Evolutionary conservation across 2,797 vertebrate genomes (phyloP).

Genomic region (Numenius phaeopus): DNA sequence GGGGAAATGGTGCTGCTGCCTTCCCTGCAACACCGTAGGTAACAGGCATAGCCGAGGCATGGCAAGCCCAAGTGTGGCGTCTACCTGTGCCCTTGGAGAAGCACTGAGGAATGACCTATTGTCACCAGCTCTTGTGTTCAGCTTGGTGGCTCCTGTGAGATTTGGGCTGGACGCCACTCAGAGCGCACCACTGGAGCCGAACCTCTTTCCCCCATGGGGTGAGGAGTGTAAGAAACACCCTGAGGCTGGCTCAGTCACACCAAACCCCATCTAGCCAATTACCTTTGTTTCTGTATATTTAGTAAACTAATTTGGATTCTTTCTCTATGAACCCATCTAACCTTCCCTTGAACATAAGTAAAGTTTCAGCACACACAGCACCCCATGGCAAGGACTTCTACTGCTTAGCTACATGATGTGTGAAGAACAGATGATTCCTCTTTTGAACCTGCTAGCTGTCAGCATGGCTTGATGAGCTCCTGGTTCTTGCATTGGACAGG

Average conservation of each 20-base stretch:
- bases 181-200: neutral
- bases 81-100: neutral
- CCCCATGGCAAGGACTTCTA: neutral
- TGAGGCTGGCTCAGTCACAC: neutral
- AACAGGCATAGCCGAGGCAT: neutral
- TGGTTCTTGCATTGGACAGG: neutral
- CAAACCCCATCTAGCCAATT: neutral
- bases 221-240: neutral
- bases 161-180: neutral
- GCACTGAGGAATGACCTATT: neutral
- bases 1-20: neutral
- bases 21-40: neutral
- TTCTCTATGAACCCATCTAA: neutral
- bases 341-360: neutral
- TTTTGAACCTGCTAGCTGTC: neutral
- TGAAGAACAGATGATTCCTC: neutral
- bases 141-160: neutral
- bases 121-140: neutral
- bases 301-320: neutral
- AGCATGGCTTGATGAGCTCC: neutral
- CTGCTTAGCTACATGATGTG: neutral
- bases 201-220: neutral
- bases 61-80: neutral
- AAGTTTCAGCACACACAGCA: neutral
- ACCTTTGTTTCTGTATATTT: neutral